These are phyloP conservation scores for Athalia circularis DNA, from an alignment of 2,888 invertebrate genomes.

Conservation along the genomic window DNA sequence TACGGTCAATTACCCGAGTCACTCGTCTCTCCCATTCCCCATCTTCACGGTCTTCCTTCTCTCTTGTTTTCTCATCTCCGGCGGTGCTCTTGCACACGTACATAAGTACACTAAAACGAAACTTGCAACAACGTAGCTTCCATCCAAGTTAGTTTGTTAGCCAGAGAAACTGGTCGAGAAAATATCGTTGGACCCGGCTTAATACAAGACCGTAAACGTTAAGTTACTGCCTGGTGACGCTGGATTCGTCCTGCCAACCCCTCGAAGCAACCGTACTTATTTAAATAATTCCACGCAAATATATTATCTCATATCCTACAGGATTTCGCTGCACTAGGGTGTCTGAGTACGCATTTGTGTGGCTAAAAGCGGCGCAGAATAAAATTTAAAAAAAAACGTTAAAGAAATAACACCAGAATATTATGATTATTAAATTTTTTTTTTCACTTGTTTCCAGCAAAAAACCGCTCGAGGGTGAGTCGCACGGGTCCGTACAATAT, in stretches of 20 bases:
- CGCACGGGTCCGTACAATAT: background rate
- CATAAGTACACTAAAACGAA: too few species aligned
- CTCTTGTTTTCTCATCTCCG: slow-evolving; percentile 12
- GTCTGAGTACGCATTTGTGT: background rate
- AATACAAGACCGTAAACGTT: slow-evolving; percentile 13
- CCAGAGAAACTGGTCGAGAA: background rate
- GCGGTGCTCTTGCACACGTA: background rate
- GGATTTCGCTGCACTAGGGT: too few species aligned
- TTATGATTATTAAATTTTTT: slow-evolving; percentile 2
- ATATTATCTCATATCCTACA: background rate
- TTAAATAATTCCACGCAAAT: slow-evolving; percentile 13
- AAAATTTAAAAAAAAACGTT: too few species aligned
- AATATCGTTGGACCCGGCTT: slow-evolving; percentile 6
- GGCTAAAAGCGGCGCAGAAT: background rate
- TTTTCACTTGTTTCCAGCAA: background rate
- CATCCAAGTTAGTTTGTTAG: background rate
- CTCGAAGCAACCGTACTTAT: background rate
- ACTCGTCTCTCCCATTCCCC: background rate
- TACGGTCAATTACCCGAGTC: slow-evolving; percentile 43
- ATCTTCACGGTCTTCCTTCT: background rate
- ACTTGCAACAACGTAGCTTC: background rate
- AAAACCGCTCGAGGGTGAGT: background rate
- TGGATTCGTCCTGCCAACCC: background rate
- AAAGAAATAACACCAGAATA: too few species aligned
- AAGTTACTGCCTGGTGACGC: slow-evolving; percentile 15